phyloP scores from a whole-genome alignment of 2,113 vertebrate genomes.

The Pterophyllum scalare region DNA sequence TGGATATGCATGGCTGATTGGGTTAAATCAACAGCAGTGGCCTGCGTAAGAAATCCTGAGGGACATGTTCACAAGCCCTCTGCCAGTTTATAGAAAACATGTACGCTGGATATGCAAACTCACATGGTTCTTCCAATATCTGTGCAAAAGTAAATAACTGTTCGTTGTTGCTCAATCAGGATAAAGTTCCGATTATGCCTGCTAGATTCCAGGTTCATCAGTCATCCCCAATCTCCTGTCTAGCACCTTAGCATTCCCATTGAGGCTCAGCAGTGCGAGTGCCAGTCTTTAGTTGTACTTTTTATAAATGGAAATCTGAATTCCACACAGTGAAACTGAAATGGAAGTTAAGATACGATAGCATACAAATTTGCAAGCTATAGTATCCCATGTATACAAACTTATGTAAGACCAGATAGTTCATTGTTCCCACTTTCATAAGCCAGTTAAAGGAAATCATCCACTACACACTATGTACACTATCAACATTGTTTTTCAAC shows the following conservation, averaged over 20 bases:
- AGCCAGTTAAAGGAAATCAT: neutral
- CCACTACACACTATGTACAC: too few species aligned
- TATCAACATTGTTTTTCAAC: neutral
- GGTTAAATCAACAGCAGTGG: neutral
- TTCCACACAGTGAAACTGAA: neutral
- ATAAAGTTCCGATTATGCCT: neutral
- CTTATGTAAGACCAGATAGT: neutral
- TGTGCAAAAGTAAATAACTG: neutral
- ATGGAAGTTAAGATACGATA: neutral
- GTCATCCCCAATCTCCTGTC: neutral
- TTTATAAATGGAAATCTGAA: neutral
- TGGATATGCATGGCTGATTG: neutral
- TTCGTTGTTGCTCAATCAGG: neutral
- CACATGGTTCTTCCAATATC: neutral
- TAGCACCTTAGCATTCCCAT: neutral
- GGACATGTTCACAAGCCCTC: conserved; percentile 10
- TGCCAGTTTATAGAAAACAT: conserved; percentile 10
- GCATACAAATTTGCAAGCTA: neutral
- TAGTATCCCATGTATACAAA: neutral
- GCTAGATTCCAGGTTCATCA: neutral
- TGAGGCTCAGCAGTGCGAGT: neutral
- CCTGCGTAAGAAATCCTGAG: neutral
- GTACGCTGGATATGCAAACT: neutral
- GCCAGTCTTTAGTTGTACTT: neutral
- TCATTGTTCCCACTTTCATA: neutral